Evolutionary conservation across 2,888 invertebrate genomes (phyloP).

Genomic region (Encarsia formosa): DNA sequence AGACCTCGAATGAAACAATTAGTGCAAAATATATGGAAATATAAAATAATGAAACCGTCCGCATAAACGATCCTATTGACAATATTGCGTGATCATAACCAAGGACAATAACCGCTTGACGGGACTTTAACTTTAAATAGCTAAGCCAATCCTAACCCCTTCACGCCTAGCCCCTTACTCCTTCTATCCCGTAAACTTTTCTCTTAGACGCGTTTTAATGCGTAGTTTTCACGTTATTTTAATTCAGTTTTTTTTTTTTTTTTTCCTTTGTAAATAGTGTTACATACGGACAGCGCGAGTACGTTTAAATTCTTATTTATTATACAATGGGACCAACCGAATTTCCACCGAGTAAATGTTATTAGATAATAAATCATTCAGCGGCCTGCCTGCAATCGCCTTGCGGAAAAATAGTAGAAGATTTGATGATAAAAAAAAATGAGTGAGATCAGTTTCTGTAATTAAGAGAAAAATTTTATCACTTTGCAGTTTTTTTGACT

Average conservation of each 20-base stretch:
- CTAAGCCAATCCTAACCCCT: too few relatives aligned
- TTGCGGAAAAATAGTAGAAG: constrained; percentile 30
- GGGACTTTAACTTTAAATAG: too few relatives aligned
- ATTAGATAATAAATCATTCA: constrained; percentile 45
- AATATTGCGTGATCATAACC: constrained; percentile 17
- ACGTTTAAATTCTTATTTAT: constrained; percentile 48
- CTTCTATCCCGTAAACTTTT: too few relatives aligned
- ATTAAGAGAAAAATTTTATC: too few relatives aligned
- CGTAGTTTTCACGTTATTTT: constrained; percentile 11
- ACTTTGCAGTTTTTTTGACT: constrained; percentile 11
- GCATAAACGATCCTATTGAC: constrained; percentile 13
- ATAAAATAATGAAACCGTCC: too few relatives aligned
- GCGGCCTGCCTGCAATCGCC: constrained; percentile 49
- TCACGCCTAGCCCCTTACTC: too few relatives aligned
- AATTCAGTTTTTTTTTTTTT: too few relatives aligned
- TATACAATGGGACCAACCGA: constrained; percentile 51
- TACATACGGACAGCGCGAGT: constrained; percentile 33
- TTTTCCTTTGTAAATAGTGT: constrained; percentile 40
- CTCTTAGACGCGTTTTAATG: constrained; percentile 14
- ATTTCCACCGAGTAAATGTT: constrained; percentile 51
- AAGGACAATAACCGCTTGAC: constrained; percentile 23
- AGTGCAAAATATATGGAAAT: too few relatives aligned
- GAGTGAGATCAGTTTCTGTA: too few relatives aligned
- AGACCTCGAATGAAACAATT: too few relatives aligned
- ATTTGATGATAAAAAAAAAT: too few relatives aligned